Evolutionary conservation across 1,140 invertebrate species (phyloP), one percentile per base, ranked within the genome.

Genomic region (Halyomorpha halys): DNA sequence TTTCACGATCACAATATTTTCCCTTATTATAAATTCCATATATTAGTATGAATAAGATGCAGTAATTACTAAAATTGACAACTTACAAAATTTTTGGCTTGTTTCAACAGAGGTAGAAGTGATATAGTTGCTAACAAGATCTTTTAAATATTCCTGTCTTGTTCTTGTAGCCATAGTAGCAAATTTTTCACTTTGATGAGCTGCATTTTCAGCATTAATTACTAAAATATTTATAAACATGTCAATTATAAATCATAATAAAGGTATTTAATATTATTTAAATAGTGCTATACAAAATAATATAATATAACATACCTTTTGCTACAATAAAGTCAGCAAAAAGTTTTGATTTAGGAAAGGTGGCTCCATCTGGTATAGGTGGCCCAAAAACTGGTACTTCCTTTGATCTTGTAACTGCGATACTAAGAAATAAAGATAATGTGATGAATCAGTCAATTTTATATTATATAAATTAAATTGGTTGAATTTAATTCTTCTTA

Each of bases 161-260:
- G 96, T 98, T 72, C 96, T 81, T 11, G 91, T 93, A 4, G 95
- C 94, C 94, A 98, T 97, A 5, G 91, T 94, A 56, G 89, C 89
- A 78, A 98, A 98, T 77, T 98, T 98, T 71, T 97, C 91, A 13
- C 92, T 95, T 66, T 89, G 82, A 72, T 97, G 92, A 14, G 93
- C 94, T 16, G 94, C 94, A 79, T 97, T 97, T 77, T 98, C 95
- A 21, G 91, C 95, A 79, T 98, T 98, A 53, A 98, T 94, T 21
- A 96, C 90, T 78, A 65, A 11, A 70, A 66, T 39, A 13, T 11
- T 39, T 11, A 39, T 13, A 39, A 39, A 39, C 65, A 19, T 62
- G 39, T 51, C 27, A 34, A 14, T 25, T 30, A 56, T 23, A 67
- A 45, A 63, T 6, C 19, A 18, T 45, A 45, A 2, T 45, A 21